These are phyloP conservation scores for Phodopus roborovskii DNA, from an alignment of 2,113 vertebrate genomes.

Conservation along the genomic window DNA sequence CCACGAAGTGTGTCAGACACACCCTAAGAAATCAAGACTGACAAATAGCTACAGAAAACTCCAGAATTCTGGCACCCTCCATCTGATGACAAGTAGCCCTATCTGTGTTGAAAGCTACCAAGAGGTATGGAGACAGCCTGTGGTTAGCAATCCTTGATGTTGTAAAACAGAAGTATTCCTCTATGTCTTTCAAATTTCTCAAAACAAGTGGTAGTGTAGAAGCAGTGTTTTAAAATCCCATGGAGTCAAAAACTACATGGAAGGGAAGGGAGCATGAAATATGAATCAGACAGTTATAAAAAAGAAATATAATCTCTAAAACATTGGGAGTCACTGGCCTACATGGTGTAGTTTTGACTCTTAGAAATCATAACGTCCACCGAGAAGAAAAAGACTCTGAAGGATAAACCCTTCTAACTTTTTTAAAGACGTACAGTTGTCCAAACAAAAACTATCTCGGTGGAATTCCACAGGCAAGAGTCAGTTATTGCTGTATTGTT, in stretches of 20 bases:
- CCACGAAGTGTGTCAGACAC: conserved; percentile 37
- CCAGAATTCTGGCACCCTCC: neutral
- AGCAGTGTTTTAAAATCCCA: conserved; percentile 41
- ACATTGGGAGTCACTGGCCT: neutral
- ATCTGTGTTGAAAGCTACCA: conserved; percentile 61
- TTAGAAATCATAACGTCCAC: neutral
- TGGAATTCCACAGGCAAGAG: neutral
- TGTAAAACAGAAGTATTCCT: conserved; percentile 47
- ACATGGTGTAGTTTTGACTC: neutral
- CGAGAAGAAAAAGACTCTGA: neutral
- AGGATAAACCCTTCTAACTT: conserved; percentile 5
- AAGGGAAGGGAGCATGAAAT: neutral
- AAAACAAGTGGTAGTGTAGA: neutral
- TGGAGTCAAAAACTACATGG: neutral
- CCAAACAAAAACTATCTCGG: neutral
- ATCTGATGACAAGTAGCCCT: conserved; percentile 56
- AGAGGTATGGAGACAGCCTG: conserved; percentile 53
- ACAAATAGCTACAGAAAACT: conserved; percentile 23
- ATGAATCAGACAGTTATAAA: neutral
- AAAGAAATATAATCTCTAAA: neutral
- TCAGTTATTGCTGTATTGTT: neutral
- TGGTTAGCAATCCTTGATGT: conserved; percentile 42
- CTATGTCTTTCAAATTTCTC: conserved; percentile 56
- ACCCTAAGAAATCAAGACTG: conserved; percentile 37
- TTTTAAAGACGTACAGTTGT: neutral